Conservation (phyloP, 2,888 invertebrate species). For the Ochropleura leucogaster region DNA sequence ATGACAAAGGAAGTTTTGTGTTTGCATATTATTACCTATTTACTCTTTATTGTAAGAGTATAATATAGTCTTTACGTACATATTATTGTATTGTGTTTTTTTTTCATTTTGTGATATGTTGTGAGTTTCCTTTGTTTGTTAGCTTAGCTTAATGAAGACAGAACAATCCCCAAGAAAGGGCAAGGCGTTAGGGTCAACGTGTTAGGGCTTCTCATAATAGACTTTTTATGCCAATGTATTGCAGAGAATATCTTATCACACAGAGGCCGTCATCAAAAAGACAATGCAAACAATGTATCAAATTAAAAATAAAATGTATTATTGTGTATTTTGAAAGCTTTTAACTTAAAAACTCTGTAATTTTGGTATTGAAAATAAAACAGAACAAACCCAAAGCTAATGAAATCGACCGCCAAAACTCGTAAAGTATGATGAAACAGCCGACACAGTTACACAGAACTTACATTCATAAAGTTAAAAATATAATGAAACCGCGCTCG, state of each 20-base stretch:
- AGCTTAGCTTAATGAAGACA: not conserved
- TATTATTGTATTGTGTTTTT: constrained; percentile 2
- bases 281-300: not conserved
- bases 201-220: not conserved
- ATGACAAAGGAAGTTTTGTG: constrained; percentile 49
- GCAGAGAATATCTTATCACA: not conserved
- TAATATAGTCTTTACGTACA: constrained; percentile 1
- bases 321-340: not conserved
- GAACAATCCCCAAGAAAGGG: not conserved
- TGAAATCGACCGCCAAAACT: constrained; percentile 42
- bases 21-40: constrained; percentile 44
- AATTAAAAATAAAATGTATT: not conserved
- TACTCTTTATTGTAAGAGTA: constrained; percentile 22
- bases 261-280: no score
- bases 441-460: constrained; percentile 61
- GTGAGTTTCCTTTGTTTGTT: not conserved
- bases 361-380: constrained; percentile 28
- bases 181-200: no score
- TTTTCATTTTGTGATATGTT: constrained; percentile 1
- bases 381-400: constrained; percentile 27
- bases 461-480: constrained; percentile 67
- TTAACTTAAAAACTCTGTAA: not conserved
- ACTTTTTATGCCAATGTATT: not conserved
- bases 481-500: constrained; percentile 66
- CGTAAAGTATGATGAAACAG: constrained; percentile 56